These are phyloP conservation scores for Erebia epiphron DNA, from an alignment of 2,888 invertebrate genomes.

Conservation along the genomic window DNA sequence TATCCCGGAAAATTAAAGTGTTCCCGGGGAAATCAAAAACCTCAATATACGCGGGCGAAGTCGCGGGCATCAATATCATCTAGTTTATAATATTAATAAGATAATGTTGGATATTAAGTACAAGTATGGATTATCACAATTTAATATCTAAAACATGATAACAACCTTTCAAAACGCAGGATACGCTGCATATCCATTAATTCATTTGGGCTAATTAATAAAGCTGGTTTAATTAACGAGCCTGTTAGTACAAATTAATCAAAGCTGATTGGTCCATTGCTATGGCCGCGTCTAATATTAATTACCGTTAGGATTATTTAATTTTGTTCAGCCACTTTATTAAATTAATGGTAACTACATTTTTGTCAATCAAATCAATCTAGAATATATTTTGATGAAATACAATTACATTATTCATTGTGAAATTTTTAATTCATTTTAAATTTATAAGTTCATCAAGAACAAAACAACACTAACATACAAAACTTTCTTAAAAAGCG, in stretches of 20 bases:
- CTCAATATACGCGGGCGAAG: too few species aligned
- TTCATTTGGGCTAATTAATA: conserved; percentile 74
- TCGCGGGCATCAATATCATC: too few species aligned
- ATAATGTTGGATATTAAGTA: too few species aligned
- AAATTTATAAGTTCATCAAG: too few species aligned
- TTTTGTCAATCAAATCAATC: neutral
- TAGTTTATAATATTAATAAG: too few species aligned
- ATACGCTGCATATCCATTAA: conserved; percentile 52
- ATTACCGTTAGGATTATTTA: conserved; percentile 43
- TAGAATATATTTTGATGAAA: neutral
- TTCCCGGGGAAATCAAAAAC: too few species aligned
- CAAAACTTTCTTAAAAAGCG: too few species aligned
- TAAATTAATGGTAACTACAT: conserved; percentile 5
- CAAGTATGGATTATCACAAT: neutral
- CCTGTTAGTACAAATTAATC: conserved; percentile 73
- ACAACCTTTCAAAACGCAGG: conserved; percentile 25
- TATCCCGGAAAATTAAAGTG: too few species aligned
- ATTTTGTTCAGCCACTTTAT: conserved; percentile 34
- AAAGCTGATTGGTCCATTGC: conserved; percentile 58
- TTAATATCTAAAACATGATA: conserved; percentile 11
- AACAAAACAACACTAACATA: too few species aligned
- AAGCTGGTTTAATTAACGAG: conserved; percentile 66
- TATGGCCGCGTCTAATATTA: conserved; percentile 47
- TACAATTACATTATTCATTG: neutral
- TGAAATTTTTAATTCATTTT: too few species aligned